A percentile compares a stretch with the other conserved stretches of the same genome.
Conservation (phyloP, 1,140 invertebrate genomes). For the Drosophila arawakana region DNA sequence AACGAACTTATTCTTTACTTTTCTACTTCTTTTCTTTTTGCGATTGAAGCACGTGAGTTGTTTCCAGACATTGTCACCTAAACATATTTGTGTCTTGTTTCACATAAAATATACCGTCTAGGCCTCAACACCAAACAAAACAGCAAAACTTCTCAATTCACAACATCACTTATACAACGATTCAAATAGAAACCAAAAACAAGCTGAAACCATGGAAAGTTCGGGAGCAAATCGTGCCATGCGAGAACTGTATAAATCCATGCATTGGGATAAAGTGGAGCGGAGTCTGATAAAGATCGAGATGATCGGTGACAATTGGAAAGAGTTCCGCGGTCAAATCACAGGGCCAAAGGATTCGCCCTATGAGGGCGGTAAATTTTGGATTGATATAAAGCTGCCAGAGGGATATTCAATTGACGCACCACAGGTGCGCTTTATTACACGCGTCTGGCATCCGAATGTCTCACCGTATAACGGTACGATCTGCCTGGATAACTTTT, state of each 20-base stretch:
- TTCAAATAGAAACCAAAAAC: not conserved
- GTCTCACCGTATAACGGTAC: not conserved
- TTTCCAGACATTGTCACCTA: too few relatives aligned
- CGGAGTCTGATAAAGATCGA: not conserved
- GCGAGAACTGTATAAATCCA: too few relatives aligned
- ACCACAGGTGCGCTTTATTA: not conserved
- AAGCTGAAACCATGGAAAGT: too few relatives aligned
- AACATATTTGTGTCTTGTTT: too few relatives aligned
- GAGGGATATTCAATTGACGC: not conserved
- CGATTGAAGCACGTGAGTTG: too few relatives aligned
- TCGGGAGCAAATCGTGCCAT: too few relatives aligned
- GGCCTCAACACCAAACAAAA: too few relatives aligned
- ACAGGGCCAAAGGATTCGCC: not conserved
- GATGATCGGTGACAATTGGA: not conserved
- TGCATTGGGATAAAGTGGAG: too few relatives aligned
- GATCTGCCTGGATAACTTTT: constrained; percentile 7
- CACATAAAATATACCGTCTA: too few relatives aligned
- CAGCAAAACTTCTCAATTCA: not conserved
- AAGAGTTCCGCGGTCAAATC: not conserved
- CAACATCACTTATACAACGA: not conserved
- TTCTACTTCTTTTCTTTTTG: too few relatives aligned
- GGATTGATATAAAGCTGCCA: constrained; percentile 6
- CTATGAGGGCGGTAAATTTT: constrained; percentile 3
- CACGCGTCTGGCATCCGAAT: constrained; percentile 10
- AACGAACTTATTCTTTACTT: too few relatives aligned